Conservation (phyloP, 2,888 invertebrate species). For the Polymixis lichenea region DNA sequence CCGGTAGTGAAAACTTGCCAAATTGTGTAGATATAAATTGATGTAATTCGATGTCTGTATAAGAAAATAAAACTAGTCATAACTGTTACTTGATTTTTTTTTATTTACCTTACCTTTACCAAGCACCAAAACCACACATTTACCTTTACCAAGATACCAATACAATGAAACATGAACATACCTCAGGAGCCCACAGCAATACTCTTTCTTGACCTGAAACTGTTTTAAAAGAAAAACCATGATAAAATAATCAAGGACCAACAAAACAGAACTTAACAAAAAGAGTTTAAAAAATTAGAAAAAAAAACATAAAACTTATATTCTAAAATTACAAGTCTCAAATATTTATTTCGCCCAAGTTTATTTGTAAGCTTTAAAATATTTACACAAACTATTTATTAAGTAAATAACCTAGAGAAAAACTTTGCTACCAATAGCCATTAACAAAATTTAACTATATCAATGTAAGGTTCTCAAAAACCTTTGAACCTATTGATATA, state of each 20-base stretch:
- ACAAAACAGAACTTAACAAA: conserved; percentile 24
- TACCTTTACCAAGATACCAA: conserved; percentile 5
- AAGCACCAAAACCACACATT: not conserved
- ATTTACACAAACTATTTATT: conserved; percentile 62
- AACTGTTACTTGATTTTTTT: conserved; percentile 68
- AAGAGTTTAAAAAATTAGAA: not conserved
- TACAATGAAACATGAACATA: conserved; percentile 23
- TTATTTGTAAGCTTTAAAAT: conserved; percentile 66
- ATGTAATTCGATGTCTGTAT: conserved; percentile 84
- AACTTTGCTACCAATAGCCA: conserved; percentile 49
- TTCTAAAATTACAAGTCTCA: conserved; percentile 58
- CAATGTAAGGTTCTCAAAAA: conserved; percentile 25
- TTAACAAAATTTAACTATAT: conserved; percentile 50
- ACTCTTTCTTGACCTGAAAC: conserved; percentile 18
- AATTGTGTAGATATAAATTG: conserved; percentile 78
- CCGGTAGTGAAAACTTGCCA: conserved; percentile 81
- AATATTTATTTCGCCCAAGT: conserved; percentile 58
- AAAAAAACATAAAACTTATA: conserved; percentile 25
- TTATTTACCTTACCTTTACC: conserved; percentile 49
- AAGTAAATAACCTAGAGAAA: conserved; percentile 54
- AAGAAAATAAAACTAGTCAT: conserved; percentile 87
- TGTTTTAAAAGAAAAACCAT: conserved; percentile 2
- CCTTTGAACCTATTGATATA: conserved; percentile 15
- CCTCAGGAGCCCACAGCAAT: not conserved
- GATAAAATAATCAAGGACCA: conserved; percentile 3